Conservation (phyloP, 2,888 invertebrate genomes). For the Leucoma salicis region DNA sequence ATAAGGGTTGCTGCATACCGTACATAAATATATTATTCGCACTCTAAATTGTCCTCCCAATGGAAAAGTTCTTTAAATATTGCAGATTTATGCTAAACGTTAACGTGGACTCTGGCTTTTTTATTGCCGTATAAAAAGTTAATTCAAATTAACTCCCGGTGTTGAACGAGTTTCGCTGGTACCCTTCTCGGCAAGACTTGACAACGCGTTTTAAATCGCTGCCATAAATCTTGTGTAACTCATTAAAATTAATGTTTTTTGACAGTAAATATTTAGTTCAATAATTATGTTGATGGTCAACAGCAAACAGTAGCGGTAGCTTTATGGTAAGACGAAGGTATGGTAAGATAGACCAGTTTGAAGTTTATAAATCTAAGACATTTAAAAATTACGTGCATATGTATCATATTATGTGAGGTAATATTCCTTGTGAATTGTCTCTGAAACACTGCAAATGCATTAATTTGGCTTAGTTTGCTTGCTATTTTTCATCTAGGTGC, state of each 20-base stretch:
- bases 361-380: no score
- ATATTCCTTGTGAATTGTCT: no score
- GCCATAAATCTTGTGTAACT: slow-evolving; percentile 27
- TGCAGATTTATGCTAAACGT: slow-evolving; percentile 72
- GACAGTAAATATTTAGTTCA: no score
- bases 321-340: no score
- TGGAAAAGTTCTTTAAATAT: slow-evolving; percentile 60
- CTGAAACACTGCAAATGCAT: no score
- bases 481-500: no score
- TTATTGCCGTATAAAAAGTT: slow-evolving; percentile 60
- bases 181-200: slow-evolving; percentile 26
- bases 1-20: slow-evolving; percentile 36
- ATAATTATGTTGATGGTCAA: no score
- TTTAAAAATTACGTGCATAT: no score
- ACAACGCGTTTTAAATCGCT: slow-evolving; percentile 20
- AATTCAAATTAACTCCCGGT: slow-evolving; percentile 64
- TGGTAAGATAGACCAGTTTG: no score
- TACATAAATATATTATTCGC: slow-evolving; percentile 53
- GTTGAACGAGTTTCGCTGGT: slow-evolving; percentile 21
- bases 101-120: slow-evolving; percentile 42
- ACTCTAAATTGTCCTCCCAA: slow-evolving; percentile 47
- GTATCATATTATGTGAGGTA: no score
- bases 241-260: slow-evolving; percentile 19
- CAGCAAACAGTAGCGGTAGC: no score
- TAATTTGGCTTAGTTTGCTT: no score